A percentile compares a stretch with the other conserved stretches of the same genome.
Evolutionary conservation across 2,797 vertebrate genomes (phyloP).

Genomic region (Lacerta viridis): DNA sequence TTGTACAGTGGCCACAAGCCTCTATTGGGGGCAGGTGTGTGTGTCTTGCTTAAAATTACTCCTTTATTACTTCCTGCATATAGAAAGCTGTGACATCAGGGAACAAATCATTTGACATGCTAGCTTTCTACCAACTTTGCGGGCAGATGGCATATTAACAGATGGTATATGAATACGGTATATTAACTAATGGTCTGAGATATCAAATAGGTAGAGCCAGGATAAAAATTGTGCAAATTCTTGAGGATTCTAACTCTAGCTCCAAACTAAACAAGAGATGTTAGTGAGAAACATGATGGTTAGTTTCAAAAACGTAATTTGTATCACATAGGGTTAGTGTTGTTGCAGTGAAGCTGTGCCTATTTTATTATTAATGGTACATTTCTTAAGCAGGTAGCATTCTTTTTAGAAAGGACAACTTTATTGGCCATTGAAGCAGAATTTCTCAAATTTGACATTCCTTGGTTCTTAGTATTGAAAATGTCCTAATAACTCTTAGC

Average conservation of each 20-base stretch:
- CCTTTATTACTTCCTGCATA: not conserved
- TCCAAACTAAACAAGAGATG: not conserved
- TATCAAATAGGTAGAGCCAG: not conserved
- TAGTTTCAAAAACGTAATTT: not conserved
- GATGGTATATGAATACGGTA: no score
- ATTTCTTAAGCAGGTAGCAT: not conserved
- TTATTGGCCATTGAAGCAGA: not conserved
- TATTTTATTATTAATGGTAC: not conserved
- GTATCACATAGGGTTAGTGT: not conserved
- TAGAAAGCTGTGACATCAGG: not conserved
- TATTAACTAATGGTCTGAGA: not conserved
- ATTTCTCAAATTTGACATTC: not conserved
- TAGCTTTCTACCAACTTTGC: not conserved
- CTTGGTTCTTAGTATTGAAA: not conserved
- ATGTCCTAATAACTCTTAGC: not conserved
- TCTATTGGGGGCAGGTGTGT: not conserved
- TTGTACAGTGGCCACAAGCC: not conserved
- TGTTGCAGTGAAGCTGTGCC: not conserved
- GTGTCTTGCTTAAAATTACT: not conserved
- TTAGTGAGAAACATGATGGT: not conserved
- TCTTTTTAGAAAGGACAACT: not conserved
- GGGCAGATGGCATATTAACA: not conserved
- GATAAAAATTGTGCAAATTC: not conserved
- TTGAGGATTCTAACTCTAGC: not conserved
- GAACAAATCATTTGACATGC: not conserved